Conservation (phyloP, 1,140 invertebrate genomes). For the Branchinecta lindahli region DNA sequence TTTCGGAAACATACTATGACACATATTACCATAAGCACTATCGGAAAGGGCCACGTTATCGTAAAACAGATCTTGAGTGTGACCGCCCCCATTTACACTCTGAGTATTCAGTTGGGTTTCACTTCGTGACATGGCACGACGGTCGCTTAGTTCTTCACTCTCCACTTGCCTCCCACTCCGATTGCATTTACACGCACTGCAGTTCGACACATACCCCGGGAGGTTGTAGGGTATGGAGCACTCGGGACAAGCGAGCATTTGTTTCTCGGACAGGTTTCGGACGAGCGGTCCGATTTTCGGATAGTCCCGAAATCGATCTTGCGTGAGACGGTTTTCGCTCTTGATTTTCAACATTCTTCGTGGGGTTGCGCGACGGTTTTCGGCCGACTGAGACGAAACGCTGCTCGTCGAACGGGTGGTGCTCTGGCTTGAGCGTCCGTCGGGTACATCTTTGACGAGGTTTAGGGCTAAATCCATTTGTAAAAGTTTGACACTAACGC, state of each 20-base stretch:
- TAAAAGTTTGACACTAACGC: slow-evolving; percentile 25
- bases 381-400: not conserved
- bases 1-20: not conserved
- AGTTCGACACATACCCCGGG: slow-evolving; percentile 18
- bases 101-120: slow-evolving; percentile 17
- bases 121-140: slow-evolving; percentile 13
- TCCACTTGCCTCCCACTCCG: slow-evolving; percentile 10
- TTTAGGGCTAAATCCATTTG: not conserved
- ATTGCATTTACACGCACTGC: slow-evolving; percentile 14
- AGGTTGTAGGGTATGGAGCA: slow-evolving; percentile 19
- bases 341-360: not conserved
- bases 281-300: not conserved
- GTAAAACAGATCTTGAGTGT: not conserved
- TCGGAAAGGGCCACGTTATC: not conserved
- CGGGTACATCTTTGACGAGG: not conserved
- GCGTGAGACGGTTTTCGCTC: not conserved
- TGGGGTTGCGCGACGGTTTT: not conserved
- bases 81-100: not conserved
- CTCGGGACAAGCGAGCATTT: slow-evolving; percentile 17
- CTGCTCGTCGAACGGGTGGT: not conserved
- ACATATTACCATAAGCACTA: slow-evolving; percentile 6
- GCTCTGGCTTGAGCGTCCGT: not conserved
- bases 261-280: not conserved
- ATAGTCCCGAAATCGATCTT: not conserved
- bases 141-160: not conserved